Evolutionary conservation across 1,140 invertebrate species (phyloP).

Genomic region (Eumeta japonica): DNA sequence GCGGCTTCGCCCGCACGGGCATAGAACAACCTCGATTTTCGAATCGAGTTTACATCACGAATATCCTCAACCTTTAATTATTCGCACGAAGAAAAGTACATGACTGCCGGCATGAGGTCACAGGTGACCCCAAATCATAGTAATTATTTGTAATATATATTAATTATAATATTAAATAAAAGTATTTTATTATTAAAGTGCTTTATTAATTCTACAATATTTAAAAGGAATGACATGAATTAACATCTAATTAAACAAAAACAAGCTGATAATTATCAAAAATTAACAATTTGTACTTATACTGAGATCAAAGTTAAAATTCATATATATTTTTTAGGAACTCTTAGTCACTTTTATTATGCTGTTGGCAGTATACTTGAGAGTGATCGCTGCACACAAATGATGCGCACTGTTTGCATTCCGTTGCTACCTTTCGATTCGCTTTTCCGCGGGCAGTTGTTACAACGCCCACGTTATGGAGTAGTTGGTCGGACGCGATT

Average conservation of each 20-base stretch:
- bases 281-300: conserved; percentile 1
- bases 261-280: conserved; percentile 1
- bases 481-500: background rate
- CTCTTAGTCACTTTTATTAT: background rate
- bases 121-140: conserved; percentile 1
- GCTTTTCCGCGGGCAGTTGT: conserved; percentile 1
- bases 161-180: too few species aligned
- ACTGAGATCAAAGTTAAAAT: background rate
- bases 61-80: background rate
- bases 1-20: too few species aligned
- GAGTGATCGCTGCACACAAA: conserved; percentile 1
- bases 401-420: too few species aligned
- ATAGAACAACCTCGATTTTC: too few species aligned
- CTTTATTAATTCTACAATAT: background rate
- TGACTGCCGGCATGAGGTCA: background rate
- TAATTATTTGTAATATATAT: too few species aligned
- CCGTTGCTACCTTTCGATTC: background rate
- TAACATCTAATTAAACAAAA: background rate
- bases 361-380: background rate
- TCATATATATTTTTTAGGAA: background rate
- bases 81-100: background rate
- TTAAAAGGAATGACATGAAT: conserved; percentile 1
- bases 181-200: background rate
- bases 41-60: too few species aligned
- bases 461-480: background rate